phyloP scores from a whole-genome alignment of 2,888 invertebrate species.

The Leptopterna dolabrata region DNA sequence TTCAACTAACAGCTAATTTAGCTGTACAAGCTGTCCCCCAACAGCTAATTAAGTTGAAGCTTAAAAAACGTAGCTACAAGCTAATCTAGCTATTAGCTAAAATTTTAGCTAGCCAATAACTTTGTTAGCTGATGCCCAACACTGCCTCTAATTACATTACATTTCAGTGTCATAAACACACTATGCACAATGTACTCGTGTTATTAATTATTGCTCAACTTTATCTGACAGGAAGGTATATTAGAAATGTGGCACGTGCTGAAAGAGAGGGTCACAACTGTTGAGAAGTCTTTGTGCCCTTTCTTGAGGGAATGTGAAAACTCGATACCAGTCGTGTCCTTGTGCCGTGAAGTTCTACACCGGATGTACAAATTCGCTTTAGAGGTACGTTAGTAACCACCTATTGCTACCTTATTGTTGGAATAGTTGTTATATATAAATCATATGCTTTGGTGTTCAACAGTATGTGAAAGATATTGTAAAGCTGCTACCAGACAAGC shows the following conservation, averaged over 20 bases:
- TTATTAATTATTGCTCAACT: too few relatives aligned
- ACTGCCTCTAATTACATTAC: too few relatives aligned
- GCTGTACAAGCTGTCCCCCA: too few relatives aligned
- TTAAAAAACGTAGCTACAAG: too few relatives aligned
- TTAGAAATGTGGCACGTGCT: conserved; percentile 72
- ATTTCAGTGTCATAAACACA: too few relatives aligned
- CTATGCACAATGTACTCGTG: too few relatives aligned
- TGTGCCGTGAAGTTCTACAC: conserved; percentile 81
- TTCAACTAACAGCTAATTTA: too few relatives aligned
- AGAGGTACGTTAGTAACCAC: conserved; percentile 71
- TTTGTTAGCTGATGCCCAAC: too few relatives aligned
- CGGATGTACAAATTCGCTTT: conserved; percentile 92
- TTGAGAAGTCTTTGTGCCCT: conserved; percentile 69
- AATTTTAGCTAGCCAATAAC: too few relatives aligned
- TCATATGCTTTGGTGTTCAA: background rate
- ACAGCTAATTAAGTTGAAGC: too few relatives aligned
- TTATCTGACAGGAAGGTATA: conserved; percentile 26
- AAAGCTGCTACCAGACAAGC: conserved; percentile 31
- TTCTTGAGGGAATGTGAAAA: conserved; percentile 73
- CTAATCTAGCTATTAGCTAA: too few relatives aligned
- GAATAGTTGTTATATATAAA: too few relatives aligned
- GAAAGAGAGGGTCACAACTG: conserved; percentile 67
- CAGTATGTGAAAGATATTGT: conserved; percentile 36
- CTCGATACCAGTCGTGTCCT: conserved; percentile 71
- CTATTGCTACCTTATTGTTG: background rate